Evolutionary conservation across 2,888 invertebrate genomes (phyloP).

Genomic region (Callimorpha dominula): DNA sequence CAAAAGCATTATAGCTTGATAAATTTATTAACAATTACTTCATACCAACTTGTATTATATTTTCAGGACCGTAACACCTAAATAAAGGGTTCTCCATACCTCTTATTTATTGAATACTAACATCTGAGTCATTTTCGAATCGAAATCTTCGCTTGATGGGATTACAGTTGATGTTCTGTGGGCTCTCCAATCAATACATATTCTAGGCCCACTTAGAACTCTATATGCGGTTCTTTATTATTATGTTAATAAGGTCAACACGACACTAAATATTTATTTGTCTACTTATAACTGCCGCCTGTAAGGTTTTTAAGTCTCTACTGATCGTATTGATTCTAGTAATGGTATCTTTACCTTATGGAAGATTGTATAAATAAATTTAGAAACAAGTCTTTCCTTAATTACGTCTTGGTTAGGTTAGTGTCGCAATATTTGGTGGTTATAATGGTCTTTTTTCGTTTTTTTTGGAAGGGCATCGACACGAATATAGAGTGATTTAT

Average conservation of each 20-base stretch:
- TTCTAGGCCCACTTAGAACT: not conserved
- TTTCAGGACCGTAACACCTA: not conserved
- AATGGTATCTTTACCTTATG: constrained; percentile 20
- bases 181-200: not conserved
- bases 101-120: not conserved
- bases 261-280: constrained; percentile 24
- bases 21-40: not conserved
- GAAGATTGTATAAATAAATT: constrained; percentile 13
- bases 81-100: not conserved
- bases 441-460: constrained; percentile 33
- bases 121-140: not conserved
- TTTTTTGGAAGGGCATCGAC: constrained; percentile 59
- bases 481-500: constrained; percentile 77
- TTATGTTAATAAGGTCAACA: constrained; percentile 39
- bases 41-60: not conserved
- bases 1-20: not conserved
- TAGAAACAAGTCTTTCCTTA: constrained; percentile 1
- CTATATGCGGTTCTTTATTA: not conserved
- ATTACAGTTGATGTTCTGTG: not conserved
- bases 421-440: constrained; percentile 25
- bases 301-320: constrained; percentile 35
- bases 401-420: constrained; percentile 19
- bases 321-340: constrained; percentile 37
- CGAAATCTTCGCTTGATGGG: not conserved
- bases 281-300: constrained; percentile 26